Evolutionary conservation across 2,113 vertebrate species (phyloP), one percentile per base, ranked within the genome.

Genomic region (Pyxicephalus adspersus): DNA sequence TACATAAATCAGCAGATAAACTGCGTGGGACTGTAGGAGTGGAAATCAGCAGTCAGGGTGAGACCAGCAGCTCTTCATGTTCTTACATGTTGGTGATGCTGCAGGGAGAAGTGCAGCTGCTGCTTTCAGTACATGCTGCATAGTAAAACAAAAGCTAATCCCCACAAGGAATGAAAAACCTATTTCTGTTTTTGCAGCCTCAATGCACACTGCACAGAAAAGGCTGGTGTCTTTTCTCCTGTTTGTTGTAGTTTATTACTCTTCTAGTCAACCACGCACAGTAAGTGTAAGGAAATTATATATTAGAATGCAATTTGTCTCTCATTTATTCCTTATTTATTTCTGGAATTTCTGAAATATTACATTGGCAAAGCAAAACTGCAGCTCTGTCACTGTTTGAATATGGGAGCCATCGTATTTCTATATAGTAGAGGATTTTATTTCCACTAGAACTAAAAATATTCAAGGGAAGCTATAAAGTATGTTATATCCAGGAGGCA

Each of bases 221-320:
- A 90, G 88, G 86, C 87, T 89, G 87, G 89, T 86, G 82, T 88
- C 90, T 81, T 90, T 88, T 90, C 92, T 92, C 86, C 90, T 88
- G 88, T 92, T 92, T 94, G 92, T 89, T 92, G 92, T 91, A 90
- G 89, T 88, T 91, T 92, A 92, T 94, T 93, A 89, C 90, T 94
- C 91, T 93, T 92, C 90, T 87, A 90, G 88, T 89, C 91, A 91
- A 88, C 85, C 64, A 89, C 86, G 83, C 84, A 88, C 90, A 86
- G 90, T 92, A 92, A 92, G 91, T 91, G 90, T 90, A 90, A 89
- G 89, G 92, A 92, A 81, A 92, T 90, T 92, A 92, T 89, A 89
- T 91, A 93, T 93, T 91, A 92, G 92, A 92, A 91, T 87, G 84
- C 90, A 89, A 87, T 90, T 93, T 91, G 93, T 91, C 90, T 87